Evolutionary conservation across 2,113 vertebrate genomes (phyloP).

Genomic region (Siphamia tubifer): DNA sequence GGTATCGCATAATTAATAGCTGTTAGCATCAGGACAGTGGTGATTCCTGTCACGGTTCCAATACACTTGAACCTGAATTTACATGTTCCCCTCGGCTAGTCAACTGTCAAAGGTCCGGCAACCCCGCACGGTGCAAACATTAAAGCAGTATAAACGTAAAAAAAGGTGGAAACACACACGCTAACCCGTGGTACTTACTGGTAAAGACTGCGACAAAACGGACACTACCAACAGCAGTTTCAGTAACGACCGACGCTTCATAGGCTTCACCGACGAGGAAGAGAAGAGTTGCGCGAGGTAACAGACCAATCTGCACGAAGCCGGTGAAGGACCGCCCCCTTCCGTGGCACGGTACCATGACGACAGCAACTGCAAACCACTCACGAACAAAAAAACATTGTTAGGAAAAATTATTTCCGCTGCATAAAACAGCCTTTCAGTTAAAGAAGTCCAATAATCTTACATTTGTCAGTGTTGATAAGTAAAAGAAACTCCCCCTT

Average conservation of each 20-base stretch:
- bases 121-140: not conserved
- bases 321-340: conserved; percentile 46
- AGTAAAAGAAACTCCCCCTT: too few relatives aligned
- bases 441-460: too few relatives aligned
- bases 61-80: too few relatives aligned
- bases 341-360: not conserved
- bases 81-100: not conserved
- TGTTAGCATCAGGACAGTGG: too few relatives aligned
- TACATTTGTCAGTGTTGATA: too few relatives aligned
- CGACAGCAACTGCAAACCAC: not conserved
- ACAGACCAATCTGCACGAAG: conserved; percentile 56
- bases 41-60: too few relatives aligned
- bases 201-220: not conserved
- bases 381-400: too few relatives aligned
- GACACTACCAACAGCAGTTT: not conserved
- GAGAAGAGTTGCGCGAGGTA: not conserved
- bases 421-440: too few relatives aligned
- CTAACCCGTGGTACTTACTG: conserved; percentile 26
- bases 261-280: conserved; percentile 20
- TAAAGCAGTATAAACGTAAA: not conserved
- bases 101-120: not conserved
- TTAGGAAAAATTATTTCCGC: too few relatives aligned
- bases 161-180: not conserved
- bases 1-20: too few relatives aligned
- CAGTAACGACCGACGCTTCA: not conserved